A percentile compares a stretch with the other conserved stretches of the same genome.
phyloP scores from a whole-genome alignment of 2,797 vertebrate genomes.

The Cacajao melanocephalus region DNA sequence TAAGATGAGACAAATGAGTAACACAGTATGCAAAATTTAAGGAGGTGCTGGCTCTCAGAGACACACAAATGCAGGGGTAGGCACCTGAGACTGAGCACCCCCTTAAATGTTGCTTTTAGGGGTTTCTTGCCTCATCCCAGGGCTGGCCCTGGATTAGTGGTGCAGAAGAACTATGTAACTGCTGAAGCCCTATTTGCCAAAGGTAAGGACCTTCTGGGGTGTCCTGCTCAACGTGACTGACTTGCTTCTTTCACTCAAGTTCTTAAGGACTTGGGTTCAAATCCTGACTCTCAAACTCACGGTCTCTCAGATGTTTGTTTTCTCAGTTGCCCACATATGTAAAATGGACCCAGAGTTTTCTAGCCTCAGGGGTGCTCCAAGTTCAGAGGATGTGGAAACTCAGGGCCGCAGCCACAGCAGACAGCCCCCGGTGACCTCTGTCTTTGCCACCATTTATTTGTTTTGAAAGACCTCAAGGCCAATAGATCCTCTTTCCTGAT shows the following conservation, averaged over 20 bases:
- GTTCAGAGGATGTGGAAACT: rapidly evolving
- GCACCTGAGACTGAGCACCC: neutral
- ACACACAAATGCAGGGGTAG: rapidly evolving
- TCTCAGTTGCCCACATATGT: neutral
- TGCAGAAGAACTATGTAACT: no score
- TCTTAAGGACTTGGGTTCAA: neutral
- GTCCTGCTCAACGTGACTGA: rapidly evolving
- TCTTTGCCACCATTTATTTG: neutral
- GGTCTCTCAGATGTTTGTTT: neutral
- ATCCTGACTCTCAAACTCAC: neutral
- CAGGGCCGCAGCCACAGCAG: rapidly evolving
- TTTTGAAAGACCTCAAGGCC: neutral
- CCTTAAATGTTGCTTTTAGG: neutral
- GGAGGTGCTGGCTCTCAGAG: neutral
- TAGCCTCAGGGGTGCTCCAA: neutral
- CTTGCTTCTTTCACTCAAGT: neutral
- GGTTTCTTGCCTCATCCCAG: neutral
- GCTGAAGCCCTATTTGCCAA: neutral
- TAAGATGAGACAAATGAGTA: neutral
- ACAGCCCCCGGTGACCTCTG: rapidly evolving
- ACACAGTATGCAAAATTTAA: neutral
- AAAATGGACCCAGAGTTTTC: neutral
- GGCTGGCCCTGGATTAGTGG: neutral
- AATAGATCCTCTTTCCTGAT: neutral
- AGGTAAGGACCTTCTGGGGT: neutral